Evolutionary conservation across 2,888 invertebrate species (phyloP).

Genomic region (Apamea epomidion): DNA sequence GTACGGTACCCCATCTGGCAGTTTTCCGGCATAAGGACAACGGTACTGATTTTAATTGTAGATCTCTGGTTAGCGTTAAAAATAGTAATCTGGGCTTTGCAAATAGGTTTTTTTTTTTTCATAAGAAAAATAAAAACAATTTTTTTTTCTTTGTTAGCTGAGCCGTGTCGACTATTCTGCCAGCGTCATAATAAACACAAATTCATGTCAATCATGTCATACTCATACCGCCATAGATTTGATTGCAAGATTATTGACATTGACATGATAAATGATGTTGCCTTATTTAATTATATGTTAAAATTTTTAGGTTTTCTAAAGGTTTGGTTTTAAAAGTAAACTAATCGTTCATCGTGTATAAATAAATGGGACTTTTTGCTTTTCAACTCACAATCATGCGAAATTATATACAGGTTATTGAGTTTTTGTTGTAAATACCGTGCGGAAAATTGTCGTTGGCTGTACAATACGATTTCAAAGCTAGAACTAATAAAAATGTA

Average conservation of each 20-base stretch:
- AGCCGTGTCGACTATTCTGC: too few relatives aligned
- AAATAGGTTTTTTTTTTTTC: too few relatives aligned
- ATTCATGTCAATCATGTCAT: too few relatives aligned
- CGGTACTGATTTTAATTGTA: not conserved
- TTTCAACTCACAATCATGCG: not conserved
- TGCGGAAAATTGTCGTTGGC: slow-evolving; percentile 46
- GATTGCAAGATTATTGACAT: too few relatives aligned
- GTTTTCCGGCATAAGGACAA: too few relatives aligned
- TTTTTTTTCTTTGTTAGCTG: too few relatives aligned
- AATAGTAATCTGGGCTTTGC: not conserved
- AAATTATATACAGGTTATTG: not conserved
- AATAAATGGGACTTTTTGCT: not conserved
- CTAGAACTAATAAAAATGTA: not conserved
- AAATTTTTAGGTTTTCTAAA: too few relatives aligned
- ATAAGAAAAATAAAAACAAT: too few relatives aligned
- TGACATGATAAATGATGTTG: too few relatives aligned
- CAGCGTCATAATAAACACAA: too few relatives aligned
- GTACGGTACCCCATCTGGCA: not conserved
- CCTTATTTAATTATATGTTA: too few relatives aligned
- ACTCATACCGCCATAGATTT: too few relatives aligned
- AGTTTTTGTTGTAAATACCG: not conserved
- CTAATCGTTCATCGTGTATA: not conserved
- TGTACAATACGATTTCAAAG: slow-evolving; percentile 48
- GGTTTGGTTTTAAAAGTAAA: not conserved
- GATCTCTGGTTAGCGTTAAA: not conserved